These are phyloP conservation scores for Siniperca scherzeri DNA, from an alignment of 2,797 vertebrate genomes.

Conservation along the genomic window DNA sequence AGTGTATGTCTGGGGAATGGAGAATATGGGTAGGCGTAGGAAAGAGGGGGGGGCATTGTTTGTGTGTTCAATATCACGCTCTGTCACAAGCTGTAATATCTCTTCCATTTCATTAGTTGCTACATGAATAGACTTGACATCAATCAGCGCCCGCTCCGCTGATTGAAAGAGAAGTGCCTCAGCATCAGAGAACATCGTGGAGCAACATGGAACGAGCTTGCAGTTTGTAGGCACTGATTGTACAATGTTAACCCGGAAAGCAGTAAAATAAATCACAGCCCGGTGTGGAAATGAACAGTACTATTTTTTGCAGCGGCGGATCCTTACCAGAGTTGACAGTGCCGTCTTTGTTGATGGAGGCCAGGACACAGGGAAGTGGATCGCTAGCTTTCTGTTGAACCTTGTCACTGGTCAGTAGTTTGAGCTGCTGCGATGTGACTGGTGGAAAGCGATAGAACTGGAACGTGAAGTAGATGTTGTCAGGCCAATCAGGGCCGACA, in stretches of 20 bases:
- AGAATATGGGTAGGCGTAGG: constrained; percentile 56
- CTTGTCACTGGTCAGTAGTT: constrained; percentile 79
- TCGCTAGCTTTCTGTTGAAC: not conserved
- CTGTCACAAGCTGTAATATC: constrained; percentile 78
- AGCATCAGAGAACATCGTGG: constrained; percentile 49
- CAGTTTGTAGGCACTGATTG: constrained; percentile 41
- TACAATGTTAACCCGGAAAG: constrained; percentile 38
- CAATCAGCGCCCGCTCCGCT: constrained; percentile 65
- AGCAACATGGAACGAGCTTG: constrained; percentile 31
- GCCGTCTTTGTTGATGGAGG: constrained; percentile 83
- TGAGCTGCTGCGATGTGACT: constrained; percentile 88
- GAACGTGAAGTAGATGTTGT: constrained; percentile 92
- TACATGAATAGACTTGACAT: constrained; percentile 75
- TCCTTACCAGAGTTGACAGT: constrained; percentile 85
- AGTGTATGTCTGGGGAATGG: constrained; percentile 56
- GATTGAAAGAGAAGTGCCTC: constrained; percentile 72
- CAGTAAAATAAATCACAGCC: constrained; percentile 3
- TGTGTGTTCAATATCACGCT: constrained; percentile 74
- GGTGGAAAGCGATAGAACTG: constrained; percentile 96
- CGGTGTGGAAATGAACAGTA: not conserved
- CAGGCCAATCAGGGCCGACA: constrained; percentile 80
- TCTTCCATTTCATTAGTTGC: constrained; percentile 79
- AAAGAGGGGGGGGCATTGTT: constrained; percentile 40
- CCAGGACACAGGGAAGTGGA: constrained; percentile 83
- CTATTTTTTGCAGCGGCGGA: not conserved